Base-by-base conservation (phyloP, 2,113 vertebrate species). In the Paradisaea rubra region DNA sequence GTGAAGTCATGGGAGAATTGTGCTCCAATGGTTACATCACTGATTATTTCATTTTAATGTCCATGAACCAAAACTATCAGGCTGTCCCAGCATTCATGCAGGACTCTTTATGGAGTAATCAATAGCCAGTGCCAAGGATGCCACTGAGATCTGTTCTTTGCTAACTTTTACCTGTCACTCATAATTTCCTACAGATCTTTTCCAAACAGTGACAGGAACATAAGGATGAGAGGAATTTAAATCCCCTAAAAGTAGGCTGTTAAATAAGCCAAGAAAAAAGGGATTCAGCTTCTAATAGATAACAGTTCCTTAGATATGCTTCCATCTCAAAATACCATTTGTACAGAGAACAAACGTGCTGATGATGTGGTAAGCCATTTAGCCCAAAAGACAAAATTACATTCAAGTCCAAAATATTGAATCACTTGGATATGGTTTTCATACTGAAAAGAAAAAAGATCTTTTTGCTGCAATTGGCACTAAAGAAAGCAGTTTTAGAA, bases 191-290 rank as follows among this genome's bases (percentile, higher is more conserved):
- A 57, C 8, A 6, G 50, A 45, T 19, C 64, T 96, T 92, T 94
- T 66, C 42, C 42, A 64, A 77, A 73, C 31, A 66, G 35, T 71
- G 80, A 83, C 35, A 91, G 56, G 19, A 91, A 68, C 15, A 68
- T 28, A 74, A 82, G 24, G 73, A 85, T 61, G 22, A 86, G 23
- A 92, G 59, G 78, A 87, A 91, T 94, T 76, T 97, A 97, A 97
- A 98, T 95, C 65, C 76, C 73, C 52, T 63, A 44, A 91, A 97
- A 93, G 81, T 30, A 39, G 44, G 42, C 60, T 94, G 81, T 87
- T 95, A 88, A 97, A 85, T 89, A 89, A 87, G 88, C 81, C 73
- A 96, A 83, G 93, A 88, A 95, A 91, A 97, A 94, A 74, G 33
- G 59, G 92, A 54, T 94, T 95, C 89, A 81, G 44, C 72, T 95